Conservation (phyloP, 2,888 invertebrate genomes). For the Sepioteuthis lessoniana region DNA sequence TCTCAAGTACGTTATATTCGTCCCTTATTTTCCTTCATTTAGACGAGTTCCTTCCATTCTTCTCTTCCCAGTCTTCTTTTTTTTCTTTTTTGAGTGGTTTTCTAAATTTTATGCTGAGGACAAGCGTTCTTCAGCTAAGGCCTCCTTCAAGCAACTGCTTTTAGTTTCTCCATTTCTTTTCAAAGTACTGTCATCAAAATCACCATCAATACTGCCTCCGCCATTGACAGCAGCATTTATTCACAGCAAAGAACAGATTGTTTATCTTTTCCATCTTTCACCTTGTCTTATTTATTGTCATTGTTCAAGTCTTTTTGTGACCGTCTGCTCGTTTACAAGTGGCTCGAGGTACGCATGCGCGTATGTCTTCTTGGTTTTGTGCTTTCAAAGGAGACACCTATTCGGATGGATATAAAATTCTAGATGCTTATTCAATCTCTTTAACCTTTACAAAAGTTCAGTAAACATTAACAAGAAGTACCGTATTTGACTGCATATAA, state of each 20-base stretch:
- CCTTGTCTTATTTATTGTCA: conserved; percentile 9
- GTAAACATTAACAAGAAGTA: too few relatives aligned
- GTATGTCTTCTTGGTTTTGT: neutral
- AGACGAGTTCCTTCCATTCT: neutral
- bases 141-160: neutral
- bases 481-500: too few relatives aligned
- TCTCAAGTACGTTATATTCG: neutral
- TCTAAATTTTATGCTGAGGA: neutral
- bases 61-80: neutral
- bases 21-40: neutral
- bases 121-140: neutral
- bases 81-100: neutral
- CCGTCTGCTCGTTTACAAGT: neutral
- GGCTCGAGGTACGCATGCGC: neutral
- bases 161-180: neutral
- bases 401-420: neutral
- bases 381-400: neutral
- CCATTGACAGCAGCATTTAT: neutral
- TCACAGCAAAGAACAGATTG: neutral
- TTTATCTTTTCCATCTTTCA: neutral
- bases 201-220: neutral
- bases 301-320: neutral
- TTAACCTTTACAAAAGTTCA: too few relatives aligned
- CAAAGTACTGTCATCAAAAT: neutral
- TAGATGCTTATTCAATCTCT: too few relatives aligned